Base-by-base conservation (phyloP, 2,888 invertebrate genomes). In the Plemyria rubiginata region DNA sequence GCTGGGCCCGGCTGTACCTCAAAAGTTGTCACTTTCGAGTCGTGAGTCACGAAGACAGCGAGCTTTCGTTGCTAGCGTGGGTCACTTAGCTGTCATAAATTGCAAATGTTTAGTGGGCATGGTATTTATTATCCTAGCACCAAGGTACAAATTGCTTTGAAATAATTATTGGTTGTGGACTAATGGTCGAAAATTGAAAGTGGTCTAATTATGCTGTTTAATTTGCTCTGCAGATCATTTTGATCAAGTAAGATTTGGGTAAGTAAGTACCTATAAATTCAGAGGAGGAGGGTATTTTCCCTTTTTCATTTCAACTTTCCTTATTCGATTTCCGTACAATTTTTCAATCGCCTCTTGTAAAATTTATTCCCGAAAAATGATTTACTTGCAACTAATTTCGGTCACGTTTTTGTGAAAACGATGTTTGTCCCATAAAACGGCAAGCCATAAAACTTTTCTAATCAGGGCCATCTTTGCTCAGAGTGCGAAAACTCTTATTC, bases 371-470 rank as follows among this genome's bases (percentile, higher is more conserved):
- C 64, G 50, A 63, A 71, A 70, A 69, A 71, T 64, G 68, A 73
- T 71, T 73, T 70, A 67, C 69, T 74, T 67, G 67, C 62, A 67
- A 75, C 71, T 76, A 80, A 86, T 85, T 84, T 81, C 74, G 72
- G 77, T 78, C 80, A 81, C 82, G 82, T 81, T 80, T 72, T 75
- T 76, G 74, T 70, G 72, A 76, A 64, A 81, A 79, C 78, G 78
- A 79, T 86, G 84, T 87, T 88, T 86, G 84, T 82, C 79, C 75
- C 75, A 70, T 73, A 75, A 81, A 84, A 80, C 76, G 80, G 76
- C 74, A 83, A 86, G 82, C 86, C 86, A 88, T 86, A 84, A 88
- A 91, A 91, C 89, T 92, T 92, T 88, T 80, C 78, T 88, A 88
- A 91, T 91, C 86, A 86, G 84, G 72, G 73, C 78, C 82, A 83